Evolutionary conservation across 1,140 invertebrate genomes (phyloP), one percentile per base, ranked within the genome.

Genomic region (Adelges cooleyi): DNA sequence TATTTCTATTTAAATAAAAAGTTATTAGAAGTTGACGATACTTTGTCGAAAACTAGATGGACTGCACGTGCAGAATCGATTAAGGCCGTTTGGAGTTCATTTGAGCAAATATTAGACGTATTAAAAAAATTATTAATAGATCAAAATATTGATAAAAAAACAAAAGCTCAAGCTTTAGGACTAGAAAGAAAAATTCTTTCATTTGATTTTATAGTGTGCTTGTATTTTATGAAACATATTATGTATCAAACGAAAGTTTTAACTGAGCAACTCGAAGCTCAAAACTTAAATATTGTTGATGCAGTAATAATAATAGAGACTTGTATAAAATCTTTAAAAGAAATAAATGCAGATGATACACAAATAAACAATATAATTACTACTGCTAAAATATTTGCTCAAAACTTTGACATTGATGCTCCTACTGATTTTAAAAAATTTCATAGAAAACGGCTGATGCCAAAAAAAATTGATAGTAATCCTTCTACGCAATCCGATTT

Each of bases 271-370:
- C 52, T 56, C n/a, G 52, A 56, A 56, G 38, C 36, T 9, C 36
- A 38, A 56, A 6, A 42, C n/a, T 42, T 56, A 42, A 23, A 20
- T 56, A 25, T 56, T 23, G 42, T 56, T 56, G 52, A 42, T 42
- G 52, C 52, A 17, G 10, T 25, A 9, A 8, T 13, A 38, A 40
- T 54, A 40, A 36, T 54, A 22, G 18, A 36, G 22, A 0, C 0
- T 1, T 38, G 13, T 54, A 54, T 54, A 6, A 38, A 54, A 13
- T 38, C 15, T 23, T 15, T 54, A 6, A 23, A 2, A 17, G 3
- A 33, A 17, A 56, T 56, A 23, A 56, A 23, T 6, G 6, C 18
- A 9, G 11, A 56, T 42, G 18, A 23, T 17, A 3, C 40, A 9
- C 13, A 33, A 15, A 23, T 44, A 9, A n/a, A 50, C 27, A 56